phyloP scores from a whole-genome alignment of 1,140 invertebrate species.

The Atta cephalotes region DNA sequence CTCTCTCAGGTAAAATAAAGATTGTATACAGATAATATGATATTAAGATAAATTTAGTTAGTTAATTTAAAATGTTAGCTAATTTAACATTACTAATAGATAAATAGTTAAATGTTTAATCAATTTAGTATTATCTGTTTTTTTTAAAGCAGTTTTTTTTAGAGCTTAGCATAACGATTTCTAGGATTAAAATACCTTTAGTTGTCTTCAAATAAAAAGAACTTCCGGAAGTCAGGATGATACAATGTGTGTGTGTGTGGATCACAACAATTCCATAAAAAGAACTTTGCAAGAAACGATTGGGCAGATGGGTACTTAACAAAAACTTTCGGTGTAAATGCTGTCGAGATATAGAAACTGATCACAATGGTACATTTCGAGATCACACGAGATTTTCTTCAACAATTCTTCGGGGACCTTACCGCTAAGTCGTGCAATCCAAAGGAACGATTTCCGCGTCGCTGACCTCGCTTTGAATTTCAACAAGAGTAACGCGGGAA shows the following conservation, averaged over 20 bases:
- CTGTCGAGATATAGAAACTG: constrained; percentile 60
- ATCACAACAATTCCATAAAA: constrained; percentile 33
- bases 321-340: constrained; percentile 58
- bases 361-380: constrained; percentile 60
- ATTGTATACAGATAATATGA: neutral
- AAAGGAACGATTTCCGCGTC: constrained; percentile 50
- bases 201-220: constrained; percentile 5
- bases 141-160: neutral
- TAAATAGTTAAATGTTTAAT: neutral
- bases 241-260: neutral
- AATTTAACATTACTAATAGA: neutral
- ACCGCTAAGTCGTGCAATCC: constrained; percentile 51
- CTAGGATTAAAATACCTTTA: neutral
- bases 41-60: neutral
- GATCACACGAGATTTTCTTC: constrained; percentile 50
- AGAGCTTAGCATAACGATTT: neutral
- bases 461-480: constrained; percentile 49
- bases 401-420: constrained; percentile 56
- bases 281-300: constrained; percentile 48
- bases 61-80: neutral
- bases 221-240: constrained; percentile 17
- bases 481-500: constrained; percentile 25
- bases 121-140: neutral
- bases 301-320: constrained; percentile 59
- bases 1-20: neutral